Evolutionary conservation across 2,113 vertebrate genomes (phyloP), one percentile per base, ranked within the genome.

Genomic region (Hemichromis elongatus): DNA sequence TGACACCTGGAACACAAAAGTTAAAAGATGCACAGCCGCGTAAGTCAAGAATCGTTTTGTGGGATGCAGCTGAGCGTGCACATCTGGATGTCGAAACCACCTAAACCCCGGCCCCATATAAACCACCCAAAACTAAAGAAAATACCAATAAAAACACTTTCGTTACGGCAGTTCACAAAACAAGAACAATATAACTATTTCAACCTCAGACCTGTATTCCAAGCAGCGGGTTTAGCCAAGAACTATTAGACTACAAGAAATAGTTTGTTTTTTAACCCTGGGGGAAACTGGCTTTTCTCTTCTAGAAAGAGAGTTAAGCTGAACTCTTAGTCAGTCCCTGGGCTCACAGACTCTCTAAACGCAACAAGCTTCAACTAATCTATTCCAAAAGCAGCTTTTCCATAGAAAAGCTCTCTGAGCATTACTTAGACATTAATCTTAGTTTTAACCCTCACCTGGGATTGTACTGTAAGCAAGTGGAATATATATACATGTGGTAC

Each of bases 1-100:
- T 35, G 35, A 35, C 59, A 63, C 56, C 56, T 59, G 9, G 28
- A 59, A 33, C 28, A 59, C 0, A 6, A 33, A 63, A 35, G 5
- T 61, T 35, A 9, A 7, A 61, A 19, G 35, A 61, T 61, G 57
- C 30, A 37, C 35, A 10, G 35, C 9, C 9, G 35, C 35, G 18
- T 35, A 35, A 63, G 35, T 61, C 18, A 61, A 61, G 28, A 2
- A 35, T 61, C 9, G n/a, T 63, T 63, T 63, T 35, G 10, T 63
- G 30, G 53, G 10, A 63, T 63, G 30, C 59, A 35, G 9, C 57
- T 61, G 28, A 35, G 19, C 28, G 33, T 33, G 16, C 28, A 35
- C 30, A 61, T 61, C 57, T 61, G 30, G 57, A 61, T 35, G 33
- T 61, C 0, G n/a, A 61, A 19, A 59, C 11, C 0, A 0, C 3